phyloP scores from a whole-genome alignment of 2,113 vertebrate genomes.

The Chloroceryle aenea region DNA sequence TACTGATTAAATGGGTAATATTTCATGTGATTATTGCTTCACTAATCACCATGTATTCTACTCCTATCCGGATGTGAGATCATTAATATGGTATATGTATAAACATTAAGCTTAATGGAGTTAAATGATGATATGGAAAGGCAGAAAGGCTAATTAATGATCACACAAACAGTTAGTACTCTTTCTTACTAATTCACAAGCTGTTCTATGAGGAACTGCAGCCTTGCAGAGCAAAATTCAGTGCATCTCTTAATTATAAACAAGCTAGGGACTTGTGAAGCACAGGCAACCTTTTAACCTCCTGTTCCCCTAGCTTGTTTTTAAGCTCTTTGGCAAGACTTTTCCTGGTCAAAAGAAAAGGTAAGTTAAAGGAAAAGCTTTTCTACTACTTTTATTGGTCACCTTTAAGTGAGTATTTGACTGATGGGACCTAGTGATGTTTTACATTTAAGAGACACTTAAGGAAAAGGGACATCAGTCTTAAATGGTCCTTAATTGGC shows the following conservation, averaged over 20 bases:
- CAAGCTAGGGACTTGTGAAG: neutral
- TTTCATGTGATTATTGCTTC: constrained; percentile 15
- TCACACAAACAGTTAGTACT: constrained; percentile 19
- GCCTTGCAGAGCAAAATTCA: constrained; percentile 20
- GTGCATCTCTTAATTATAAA: neutral
- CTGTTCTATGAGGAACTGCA: constrained; percentile 15
- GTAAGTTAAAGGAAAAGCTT: constrained; percentile 12
- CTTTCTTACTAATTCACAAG: constrained; percentile 44
- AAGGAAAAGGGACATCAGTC: constrained; percentile 32
- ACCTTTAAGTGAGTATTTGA: constrained; percentile 49
- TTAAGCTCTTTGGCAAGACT: neutral
- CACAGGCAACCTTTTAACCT: constrained; percentile 21
- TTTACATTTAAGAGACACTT: constrained; percentile 29
- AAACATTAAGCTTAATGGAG: constrained; percentile 53
- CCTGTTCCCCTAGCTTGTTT: neutral
- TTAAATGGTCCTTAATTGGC: constrained; percentile 46
- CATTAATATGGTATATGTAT: neutral
- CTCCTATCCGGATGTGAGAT: neutral
- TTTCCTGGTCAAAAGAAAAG: neutral
- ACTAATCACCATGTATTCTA: constrained; percentile 19
- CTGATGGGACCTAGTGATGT: neutral
- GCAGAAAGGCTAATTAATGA: constrained; percentile 17
- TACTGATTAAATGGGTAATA: constrained; percentile 4
- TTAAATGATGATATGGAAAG: constrained; percentile 43
- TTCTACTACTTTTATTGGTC: neutral